These are phyloP conservation scores for Rhea americana DNA, from an alignment of 2,113 vertebrate species.

Conservation along the genomic window DNA sequence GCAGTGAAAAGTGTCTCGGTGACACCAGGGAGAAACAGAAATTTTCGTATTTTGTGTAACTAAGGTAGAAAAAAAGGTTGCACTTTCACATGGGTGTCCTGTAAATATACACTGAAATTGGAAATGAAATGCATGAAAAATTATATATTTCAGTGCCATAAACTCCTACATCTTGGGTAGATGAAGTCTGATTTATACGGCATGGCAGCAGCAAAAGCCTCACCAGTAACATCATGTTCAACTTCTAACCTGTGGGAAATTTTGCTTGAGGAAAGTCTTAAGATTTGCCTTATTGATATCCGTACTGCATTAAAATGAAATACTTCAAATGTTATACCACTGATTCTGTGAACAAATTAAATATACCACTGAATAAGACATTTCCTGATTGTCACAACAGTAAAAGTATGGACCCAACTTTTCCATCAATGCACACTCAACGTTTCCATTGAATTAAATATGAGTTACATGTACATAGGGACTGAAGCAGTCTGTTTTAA, in stretches of 20 bases:
- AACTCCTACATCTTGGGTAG: neutral
- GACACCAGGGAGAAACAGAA: neutral
- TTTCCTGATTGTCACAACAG: neutral
- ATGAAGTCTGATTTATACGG: neutral
- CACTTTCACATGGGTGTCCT: neutral
- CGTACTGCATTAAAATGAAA: neutral
- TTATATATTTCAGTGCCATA: neutral
- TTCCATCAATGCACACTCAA: slow-evolving; percentile 14
- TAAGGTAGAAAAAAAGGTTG: neutral
- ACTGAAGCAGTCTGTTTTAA: slow-evolving; percentile 48
- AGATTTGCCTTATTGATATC: neutral
- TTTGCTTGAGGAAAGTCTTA: neutral
- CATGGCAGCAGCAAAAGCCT: neutral
- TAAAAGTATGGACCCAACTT: neutral
- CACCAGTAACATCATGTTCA: neutral
- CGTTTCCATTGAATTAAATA: slow-evolving; percentile 63
- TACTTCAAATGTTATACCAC: neutral
- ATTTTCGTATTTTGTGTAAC: neutral
- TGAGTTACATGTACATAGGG: slow-evolving; percentile 56
- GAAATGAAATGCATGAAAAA: neutral
- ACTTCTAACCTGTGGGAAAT: neutral
- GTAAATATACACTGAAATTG: neutral
- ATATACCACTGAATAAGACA: neutral
- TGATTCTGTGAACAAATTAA: neutral
- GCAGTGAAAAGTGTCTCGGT: neutral